Evolutionary conservation across 1,140 invertebrate species (phyloP).

Genomic region (Sminthurides bifidus): DNA sequence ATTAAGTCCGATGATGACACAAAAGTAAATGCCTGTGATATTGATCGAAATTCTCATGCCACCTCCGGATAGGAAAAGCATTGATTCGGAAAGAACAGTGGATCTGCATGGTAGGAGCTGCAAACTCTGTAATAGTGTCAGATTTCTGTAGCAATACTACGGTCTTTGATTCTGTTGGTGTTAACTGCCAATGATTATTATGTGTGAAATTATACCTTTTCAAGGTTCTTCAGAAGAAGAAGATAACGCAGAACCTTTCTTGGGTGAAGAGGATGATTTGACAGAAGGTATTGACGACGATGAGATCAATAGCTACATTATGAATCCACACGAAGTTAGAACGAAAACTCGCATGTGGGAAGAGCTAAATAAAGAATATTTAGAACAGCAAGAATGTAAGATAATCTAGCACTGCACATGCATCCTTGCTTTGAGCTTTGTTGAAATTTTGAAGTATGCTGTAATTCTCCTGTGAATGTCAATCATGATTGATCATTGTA

Average conservation of each 20-base stretch:
- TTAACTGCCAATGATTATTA: no score
- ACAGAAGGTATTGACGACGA: slow-evolving; percentile 66
- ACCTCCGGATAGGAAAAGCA: slow-evolving; percentile 2
- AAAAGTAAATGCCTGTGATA: neutral
- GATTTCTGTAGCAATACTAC: no score
- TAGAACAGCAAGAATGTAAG: slow-evolving; percentile 65
- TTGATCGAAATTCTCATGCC: slow-evolving; percentile 6
- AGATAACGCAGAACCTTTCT: slow-evolving; percentile 33
- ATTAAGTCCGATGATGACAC: neutral
- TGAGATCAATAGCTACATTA: slow-evolving; percentile 76
- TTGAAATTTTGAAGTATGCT: neutral
- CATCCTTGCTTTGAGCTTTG: slow-evolving; percentile 4
- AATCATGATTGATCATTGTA: neutral
- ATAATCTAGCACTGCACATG: no score
- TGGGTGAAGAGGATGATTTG: slow-evolving; percentile 57
- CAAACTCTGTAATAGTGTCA: no score
- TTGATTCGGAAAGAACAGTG: no score
- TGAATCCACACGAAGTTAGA: slow-evolving; percentile 63
- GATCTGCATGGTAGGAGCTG: no score
- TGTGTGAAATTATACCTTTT: neutral
- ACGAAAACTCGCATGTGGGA: slow-evolving; percentile 74
- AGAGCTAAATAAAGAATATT: slow-evolving; percentile 66
- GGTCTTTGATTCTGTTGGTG: no score
- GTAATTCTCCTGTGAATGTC: neutral
- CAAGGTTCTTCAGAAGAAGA: slow-evolving; percentile 34